Conservation (phyloP, 2,888 invertebrate species). For the Dicycla oo region DNA sequence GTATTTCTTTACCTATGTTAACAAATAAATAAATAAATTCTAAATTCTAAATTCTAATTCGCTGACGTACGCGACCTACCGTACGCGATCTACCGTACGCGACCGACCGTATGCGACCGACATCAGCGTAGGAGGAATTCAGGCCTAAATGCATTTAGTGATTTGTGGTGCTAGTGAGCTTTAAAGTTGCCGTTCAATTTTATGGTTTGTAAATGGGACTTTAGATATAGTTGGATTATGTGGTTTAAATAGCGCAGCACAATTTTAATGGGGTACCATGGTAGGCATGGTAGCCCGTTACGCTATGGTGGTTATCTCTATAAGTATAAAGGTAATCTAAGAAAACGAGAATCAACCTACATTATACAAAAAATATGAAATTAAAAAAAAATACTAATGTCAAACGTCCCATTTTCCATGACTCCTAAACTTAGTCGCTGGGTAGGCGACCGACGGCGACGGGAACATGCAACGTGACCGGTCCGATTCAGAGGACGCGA, state of each 20-base stretch:
- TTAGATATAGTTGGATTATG: not conserved
- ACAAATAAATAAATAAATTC: too few relatives aligned
- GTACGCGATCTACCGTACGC: too few relatives aligned
- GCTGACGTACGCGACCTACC: too few relatives aligned
- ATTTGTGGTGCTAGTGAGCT: not conserved
- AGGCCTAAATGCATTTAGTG: not conserved
- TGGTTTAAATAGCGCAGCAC: not conserved
- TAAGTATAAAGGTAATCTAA: not conserved
- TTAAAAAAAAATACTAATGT: not conserved
- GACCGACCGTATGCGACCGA: too few relatives aligned
- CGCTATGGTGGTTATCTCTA: not conserved
- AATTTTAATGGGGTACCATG: not conserved
- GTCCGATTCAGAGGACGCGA: constrained; percentile 23
- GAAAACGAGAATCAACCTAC: not conserved
- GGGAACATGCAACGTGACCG: constrained; percentile 28
- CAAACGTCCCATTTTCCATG: not conserved
- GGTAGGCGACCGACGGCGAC: not conserved
- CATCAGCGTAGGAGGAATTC: too few relatives aligned
- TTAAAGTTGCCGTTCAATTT: not conserved
- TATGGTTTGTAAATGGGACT: not conserved
- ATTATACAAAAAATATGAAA: not conserved
- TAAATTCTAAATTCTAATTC: too few relatives aligned
- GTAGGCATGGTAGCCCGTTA: not conserved
- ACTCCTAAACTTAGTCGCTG: constrained; percentile 2
- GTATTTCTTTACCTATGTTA: too few relatives aligned